Conservation (phyloP, 2,797 vertebrate species). For the Sebastes oblongus region DNA sequence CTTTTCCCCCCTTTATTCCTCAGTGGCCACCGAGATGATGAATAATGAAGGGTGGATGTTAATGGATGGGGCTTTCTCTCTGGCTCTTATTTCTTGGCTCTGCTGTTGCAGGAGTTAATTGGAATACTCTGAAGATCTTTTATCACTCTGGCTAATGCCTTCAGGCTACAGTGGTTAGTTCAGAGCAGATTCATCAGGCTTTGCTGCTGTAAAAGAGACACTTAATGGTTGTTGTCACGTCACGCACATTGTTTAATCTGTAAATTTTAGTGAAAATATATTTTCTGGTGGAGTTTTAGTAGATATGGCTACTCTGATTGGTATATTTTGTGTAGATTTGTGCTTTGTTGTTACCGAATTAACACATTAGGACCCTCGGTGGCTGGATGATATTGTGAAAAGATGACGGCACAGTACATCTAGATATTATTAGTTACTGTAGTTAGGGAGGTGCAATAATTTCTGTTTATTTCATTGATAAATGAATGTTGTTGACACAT, state of each 20-base stretch:
- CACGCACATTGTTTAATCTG: neutral
- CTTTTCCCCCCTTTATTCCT: conserved; percentile 7
- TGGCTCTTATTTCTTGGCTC: conserved; percentile 38
- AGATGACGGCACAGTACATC: neutral
- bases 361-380: neutral
- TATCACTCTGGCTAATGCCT: conserved; percentile 52
- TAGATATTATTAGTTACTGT: conserved; percentile 24
- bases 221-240: conserved; percentile 3
- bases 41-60: conserved; percentile 52
- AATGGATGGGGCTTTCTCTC: conserved; percentile 50
- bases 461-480: conserved; percentile 44
- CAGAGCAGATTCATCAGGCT: conserved; percentile 30
- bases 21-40: conserved; percentile 29
- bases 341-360: neutral
- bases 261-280: neutral
- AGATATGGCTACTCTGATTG: neutral
- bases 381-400: neutral
- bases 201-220: neutral
- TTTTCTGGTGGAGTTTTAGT: neutral
- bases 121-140: conserved; percentile 63
- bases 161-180: conserved; percentile 40
- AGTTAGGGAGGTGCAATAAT: conserved; percentile 12
- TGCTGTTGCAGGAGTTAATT: conserved; percentile 63
- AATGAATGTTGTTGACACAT: conserved; percentile 67
- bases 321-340: neutral